A percentile compares a stretch with the other conserved stretches of the same genome.
These are phyloP conservation scores for Dipodomys merriami DNA, from an alignment of 2,113 vertebrate genomes.

Conservation along the genomic window DNA sequence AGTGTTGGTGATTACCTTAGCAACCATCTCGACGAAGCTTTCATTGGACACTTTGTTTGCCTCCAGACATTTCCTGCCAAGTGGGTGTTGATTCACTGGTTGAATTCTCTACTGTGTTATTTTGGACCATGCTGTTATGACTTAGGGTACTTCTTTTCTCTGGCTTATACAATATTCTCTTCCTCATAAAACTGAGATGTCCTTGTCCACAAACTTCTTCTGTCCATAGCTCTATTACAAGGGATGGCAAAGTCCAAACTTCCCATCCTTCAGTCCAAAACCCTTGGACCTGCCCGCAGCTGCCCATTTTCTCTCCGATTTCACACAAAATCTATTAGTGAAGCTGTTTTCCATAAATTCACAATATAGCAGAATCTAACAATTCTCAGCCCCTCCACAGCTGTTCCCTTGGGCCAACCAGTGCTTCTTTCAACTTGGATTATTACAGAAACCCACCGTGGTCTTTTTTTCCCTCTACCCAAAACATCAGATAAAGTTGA, in stretches of 20 bases:
- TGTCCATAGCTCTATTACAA: neutral
- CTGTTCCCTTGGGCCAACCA: neutral
- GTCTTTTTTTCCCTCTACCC: neutral
- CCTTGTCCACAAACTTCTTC: neutral
- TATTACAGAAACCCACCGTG: neutral
- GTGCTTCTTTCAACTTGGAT: neutral
- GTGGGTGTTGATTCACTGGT: neutral
- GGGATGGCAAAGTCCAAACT: neutral
- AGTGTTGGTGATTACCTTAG: neutral
- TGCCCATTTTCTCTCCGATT: neutral
- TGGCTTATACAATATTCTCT: neutral
- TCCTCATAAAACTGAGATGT: neutral
- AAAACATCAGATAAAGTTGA: neutral
- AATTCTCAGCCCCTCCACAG: neutral
- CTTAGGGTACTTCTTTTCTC: neutral
- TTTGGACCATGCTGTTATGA: neutral
- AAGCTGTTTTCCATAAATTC: neutral
- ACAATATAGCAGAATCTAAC: neutral
- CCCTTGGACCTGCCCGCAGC: neutral
- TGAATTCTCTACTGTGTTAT: neutral
- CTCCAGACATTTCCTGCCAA: neutral
- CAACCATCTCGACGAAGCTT: neutral
- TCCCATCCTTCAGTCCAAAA: neutral
- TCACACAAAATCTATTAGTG: neutral
- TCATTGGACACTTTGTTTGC: neutral